A percentile compares a stretch with the other conserved stretches of the same genome.
phyloP scores from a whole-genome alignment of 2,888 invertebrate species.

The Ashinkailepas kermadecensis region DNA sequence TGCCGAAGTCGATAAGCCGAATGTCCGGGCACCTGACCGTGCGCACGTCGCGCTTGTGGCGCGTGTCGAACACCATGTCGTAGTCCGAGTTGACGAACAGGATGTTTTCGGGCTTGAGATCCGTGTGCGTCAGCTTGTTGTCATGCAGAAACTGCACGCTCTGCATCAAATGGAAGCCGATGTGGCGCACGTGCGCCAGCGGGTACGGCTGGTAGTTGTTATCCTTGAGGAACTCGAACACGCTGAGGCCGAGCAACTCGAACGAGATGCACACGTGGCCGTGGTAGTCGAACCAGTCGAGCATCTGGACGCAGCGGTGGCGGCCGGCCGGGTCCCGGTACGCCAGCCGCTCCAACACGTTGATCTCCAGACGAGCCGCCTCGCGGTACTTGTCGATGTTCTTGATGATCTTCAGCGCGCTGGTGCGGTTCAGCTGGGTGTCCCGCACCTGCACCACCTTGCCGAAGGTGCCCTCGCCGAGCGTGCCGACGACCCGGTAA shows the following conservation, averaged over 20 bases:
- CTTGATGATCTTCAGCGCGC: conserved; percentile 35
- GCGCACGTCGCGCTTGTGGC: conserved; percentile 74
- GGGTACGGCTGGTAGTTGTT: conserved; percentile 98
- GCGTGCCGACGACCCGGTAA: conserved; percentile 43
- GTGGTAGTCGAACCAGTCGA: conserved; percentile 96
- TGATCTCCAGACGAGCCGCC: conserved; percentile 97
- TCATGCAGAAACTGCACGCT: conserved; percentile 97
- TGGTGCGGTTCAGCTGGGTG: conserved; percentile 38
- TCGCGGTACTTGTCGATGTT: conserved; percentile 35
- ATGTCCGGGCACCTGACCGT: conserved; percentile 89
- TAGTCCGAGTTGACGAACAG: conserved; percentile 93
- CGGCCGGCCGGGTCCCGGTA: conserved; percentile 88
- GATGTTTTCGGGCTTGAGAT: conserved; percentile 99
- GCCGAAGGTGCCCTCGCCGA: conserved; percentile 55
- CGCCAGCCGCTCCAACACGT: conserved; percentile 92
- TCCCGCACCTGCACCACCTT: conserved; percentile 51
- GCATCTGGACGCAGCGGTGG: conserved; percentile 94
- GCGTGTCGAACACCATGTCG: conserved; percentile 58
- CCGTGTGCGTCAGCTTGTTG: conserved; percentile 96
- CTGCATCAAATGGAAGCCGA: conserved; percentile 92
- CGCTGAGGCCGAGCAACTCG: conserved; percentile 94
- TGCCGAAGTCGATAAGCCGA: conserved; percentile 96
- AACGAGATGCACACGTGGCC: conserved; percentile 98
- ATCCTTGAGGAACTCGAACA: conserved; percentile 98
- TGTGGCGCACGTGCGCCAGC: conserved; percentile 93